These are phyloP conservation scores for Mastomys coucha DNA, from an alignment of 2,113 vertebrate genomes.

Conservation along the genomic window DNA sequence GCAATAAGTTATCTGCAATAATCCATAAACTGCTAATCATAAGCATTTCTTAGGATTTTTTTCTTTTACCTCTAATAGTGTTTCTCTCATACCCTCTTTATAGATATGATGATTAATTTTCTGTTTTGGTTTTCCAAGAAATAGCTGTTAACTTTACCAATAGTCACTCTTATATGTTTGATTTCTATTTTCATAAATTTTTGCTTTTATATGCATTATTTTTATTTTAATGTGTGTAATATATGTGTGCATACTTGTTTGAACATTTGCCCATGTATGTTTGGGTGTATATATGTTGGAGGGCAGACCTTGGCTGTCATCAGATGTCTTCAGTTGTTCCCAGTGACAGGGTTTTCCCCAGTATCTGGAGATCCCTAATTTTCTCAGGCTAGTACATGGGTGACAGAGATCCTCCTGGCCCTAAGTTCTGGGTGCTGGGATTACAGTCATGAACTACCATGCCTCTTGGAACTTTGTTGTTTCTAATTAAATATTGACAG, in stretches of 20 bases:
- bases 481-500: background rate
- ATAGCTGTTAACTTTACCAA: background rate
- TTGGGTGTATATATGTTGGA: background rate
- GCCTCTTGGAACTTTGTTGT: background rate
- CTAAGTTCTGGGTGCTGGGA: background rate
- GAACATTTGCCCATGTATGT: background rate
- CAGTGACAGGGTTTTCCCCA: background rate
- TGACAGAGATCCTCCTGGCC: background rate
- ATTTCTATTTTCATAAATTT: slow-evolving; percentile 45
- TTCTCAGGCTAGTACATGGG: background rate
- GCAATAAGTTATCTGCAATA: background rate
- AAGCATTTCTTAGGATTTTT: background rate
- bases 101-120: slow-evolving; percentile 37
- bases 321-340: background rate
- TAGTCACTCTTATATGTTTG: background rate
- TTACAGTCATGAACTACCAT: background rate
- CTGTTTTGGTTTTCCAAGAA: background rate
- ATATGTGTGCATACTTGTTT: background rate
- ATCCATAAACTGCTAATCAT: background rate
- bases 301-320: background rate
- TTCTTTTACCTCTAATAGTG: slow-evolving; percentile 37
- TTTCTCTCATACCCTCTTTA: slow-evolving; percentile 21
- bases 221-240: background rate
- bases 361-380: background rate
- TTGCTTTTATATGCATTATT: slow-evolving; percentile 37